Conservation (phyloP, 30 jellyfish, hydroid and myxozoan genomes). For the Nemopilema nomurai region DNA sequence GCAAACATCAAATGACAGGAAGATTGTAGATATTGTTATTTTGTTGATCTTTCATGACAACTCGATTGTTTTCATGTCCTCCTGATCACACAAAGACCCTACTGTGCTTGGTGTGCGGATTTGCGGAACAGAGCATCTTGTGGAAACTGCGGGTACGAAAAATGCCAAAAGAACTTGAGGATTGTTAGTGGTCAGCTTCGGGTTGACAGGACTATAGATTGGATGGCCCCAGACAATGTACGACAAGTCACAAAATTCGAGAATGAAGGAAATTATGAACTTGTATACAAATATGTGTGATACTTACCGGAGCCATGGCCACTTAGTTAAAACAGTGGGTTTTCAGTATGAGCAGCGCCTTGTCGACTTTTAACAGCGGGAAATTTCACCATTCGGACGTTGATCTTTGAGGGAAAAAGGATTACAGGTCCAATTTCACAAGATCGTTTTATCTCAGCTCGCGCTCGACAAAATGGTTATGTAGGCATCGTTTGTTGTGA, state of each 20-base stretch:
- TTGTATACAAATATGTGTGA: constrained; percentile 25
- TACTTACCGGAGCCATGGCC: constrained; percentile 58
- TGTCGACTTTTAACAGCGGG: constrained; percentile 75
- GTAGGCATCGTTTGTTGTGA: background rate
- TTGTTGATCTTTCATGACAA: constrained; percentile 62
- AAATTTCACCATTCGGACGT: constrained; percentile 75
- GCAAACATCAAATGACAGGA: constrained; percentile 68
- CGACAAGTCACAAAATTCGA: constrained; percentile 6
- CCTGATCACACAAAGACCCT: constrained; percentile 66
- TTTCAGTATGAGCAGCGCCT: constrained; percentile 57
- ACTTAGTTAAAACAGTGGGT: constrained; percentile 64
- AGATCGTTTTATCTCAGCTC: constrained; percentile 37
- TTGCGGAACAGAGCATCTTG: constrained; percentile 45
- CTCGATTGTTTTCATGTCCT: constrained; percentile 59
- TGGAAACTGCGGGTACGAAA: constrained; percentile 66
- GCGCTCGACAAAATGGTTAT: constrained; percentile 19
- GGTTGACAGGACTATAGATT: constrained; percentile 71
- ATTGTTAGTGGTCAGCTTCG: constrained; percentile 54
- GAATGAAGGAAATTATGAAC: constrained; percentile 15
- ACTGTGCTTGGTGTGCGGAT: constrained; percentile 68
- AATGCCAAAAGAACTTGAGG: constrained; percentile 64
- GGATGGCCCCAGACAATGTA: constrained; percentile 44
- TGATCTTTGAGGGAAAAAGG: constrained; percentile 73
- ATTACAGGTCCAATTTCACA: constrained; percentile 71
- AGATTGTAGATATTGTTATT: constrained; percentile 53